Percentiles rank a stretch among this genome's conserved stretches.
Evolutionary conservation across 2,797 vertebrate genomes (phyloP).

Genomic region (Acrossocheilus wenchowensis): DNA sequence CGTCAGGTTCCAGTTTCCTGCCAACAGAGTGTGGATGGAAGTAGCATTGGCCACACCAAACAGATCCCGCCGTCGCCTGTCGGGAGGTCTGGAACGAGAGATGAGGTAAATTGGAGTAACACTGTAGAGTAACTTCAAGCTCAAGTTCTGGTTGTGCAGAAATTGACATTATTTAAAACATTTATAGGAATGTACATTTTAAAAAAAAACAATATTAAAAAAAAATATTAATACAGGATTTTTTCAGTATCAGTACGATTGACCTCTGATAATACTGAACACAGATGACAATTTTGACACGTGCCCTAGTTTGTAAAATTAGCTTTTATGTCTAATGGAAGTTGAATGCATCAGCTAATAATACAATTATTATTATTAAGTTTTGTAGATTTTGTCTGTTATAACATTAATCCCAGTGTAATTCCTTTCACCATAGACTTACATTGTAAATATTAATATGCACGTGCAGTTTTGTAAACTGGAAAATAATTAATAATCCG

Average conservation of each 20-base stretch:
- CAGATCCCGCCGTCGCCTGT: conserved; percentile 88
- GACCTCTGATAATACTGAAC: not conserved
- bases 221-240: not conserved
- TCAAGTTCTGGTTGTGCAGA: not conserved
- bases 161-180: not conserved
- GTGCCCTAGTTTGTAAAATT: no score
- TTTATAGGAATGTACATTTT: not conserved
- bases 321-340: not conserved
- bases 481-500: not conserved
- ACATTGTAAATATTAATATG: not conserved
- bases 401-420: not conserved
- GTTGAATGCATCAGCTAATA: not conserved
- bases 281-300: not conserved
- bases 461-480: not conserved
- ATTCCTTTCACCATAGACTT: not conserved
- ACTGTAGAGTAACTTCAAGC: not conserved
- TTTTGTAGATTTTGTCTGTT: not conserved
- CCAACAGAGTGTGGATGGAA: conserved; percentile 59
- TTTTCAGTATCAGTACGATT: not conserved
- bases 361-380: not conserved
- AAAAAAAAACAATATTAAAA: not conserved
- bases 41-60: conserved; percentile 84
- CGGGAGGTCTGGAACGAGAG: conserved; percentile 72
- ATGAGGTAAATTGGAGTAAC: not conserved
- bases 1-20: conserved; percentile 58